These are phyloP conservation scores for Trichosurus vulpecula DNA, from an alignment of 2,797 vertebrate genomes.

Conservation along the genomic window DNA sequence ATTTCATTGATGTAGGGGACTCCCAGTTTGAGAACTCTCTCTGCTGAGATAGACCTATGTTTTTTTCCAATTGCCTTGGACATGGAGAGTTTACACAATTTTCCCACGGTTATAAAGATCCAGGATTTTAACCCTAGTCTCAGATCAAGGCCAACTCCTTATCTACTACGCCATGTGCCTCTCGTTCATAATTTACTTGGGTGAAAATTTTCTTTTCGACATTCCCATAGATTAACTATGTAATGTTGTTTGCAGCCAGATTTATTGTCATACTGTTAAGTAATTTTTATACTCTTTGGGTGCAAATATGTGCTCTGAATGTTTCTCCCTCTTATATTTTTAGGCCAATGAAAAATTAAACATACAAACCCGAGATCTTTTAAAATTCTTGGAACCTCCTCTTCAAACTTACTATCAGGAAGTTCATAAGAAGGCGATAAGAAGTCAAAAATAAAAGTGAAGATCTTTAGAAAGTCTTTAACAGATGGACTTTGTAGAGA, in stretches of 20 bases:
- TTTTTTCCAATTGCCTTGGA: neutral
- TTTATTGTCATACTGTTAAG: no score
- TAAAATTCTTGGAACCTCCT: conserved; percentile 94
- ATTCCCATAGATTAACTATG: neutral
- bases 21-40: neutral
- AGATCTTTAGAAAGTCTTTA: conserved; percentile 97
- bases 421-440: conserved; percentile 92
- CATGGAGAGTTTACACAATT: neutral
- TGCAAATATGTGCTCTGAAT: neutral
- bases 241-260: neutral
- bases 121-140: neutral
- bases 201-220: neutral
- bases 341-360: conserved; percentile 52
- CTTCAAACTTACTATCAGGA: conserved; percentile 94
- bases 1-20: neutral
- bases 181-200: neutral
- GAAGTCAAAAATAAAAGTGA: conserved; percentile 93
- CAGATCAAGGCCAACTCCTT: neutral
- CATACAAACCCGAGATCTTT: conserved; percentile 91
- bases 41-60: neutral
- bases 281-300: no score
- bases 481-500: conserved; percentile 94
- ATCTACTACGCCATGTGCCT: neutral
- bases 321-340: conserved; percentile 1
- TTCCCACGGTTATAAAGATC: neutral